phyloP scores from a whole-genome alignment of 2,888 invertebrate genomes.

The Tortricodes alternella region DNA sequence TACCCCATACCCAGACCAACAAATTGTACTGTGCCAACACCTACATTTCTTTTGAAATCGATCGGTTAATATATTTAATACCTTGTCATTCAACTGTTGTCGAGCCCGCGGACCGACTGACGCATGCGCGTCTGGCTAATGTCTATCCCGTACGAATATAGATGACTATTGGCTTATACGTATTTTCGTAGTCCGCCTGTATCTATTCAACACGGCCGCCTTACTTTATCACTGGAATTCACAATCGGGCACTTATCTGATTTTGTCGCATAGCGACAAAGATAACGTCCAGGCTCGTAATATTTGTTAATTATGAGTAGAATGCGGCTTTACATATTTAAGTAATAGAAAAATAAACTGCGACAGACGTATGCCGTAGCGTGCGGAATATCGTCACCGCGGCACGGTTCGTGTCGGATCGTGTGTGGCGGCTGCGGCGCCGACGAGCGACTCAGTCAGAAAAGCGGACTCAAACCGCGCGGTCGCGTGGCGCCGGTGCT shows the following conservation, averaged over 20 bases:
- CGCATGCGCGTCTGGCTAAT: constrained; percentile 80
- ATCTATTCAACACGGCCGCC: constrained; percentile 69
- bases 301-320: constrained; percentile 74
- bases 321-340: constrained; percentile 61
- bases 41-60: constrained; percentile 76
- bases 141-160: constrained; percentile 76
- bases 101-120: constrained; percentile 61
- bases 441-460: constrained; percentile 59
- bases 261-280: constrained; percentile 77
- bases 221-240: constrained; percentile 66
- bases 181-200: constrained; percentile 63
- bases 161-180: constrained; percentile 65
- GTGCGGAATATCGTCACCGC: constrained; percentile 44
- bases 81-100: constrained; percentile 79
- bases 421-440: constrained; percentile 48
- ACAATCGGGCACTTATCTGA: constrained; percentile 66
- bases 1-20: constrained; percentile 43
- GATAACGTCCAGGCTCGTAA: constrained; percentile 69
- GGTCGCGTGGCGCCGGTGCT: constrained; percentile 78
- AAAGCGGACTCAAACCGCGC: constrained; percentile 79
- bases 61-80: constrained; percentile 73
- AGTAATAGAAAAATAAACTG: constrained; percentile 73
- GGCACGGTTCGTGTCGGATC: constrained; percentile 38
- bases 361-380: constrained; percentile 59
- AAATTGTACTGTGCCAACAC: too few species aligned